Evolutionary conservation across 2,888 invertebrate species (phyloP).

Genomic region (Plemyria rubiginata): DNA sequence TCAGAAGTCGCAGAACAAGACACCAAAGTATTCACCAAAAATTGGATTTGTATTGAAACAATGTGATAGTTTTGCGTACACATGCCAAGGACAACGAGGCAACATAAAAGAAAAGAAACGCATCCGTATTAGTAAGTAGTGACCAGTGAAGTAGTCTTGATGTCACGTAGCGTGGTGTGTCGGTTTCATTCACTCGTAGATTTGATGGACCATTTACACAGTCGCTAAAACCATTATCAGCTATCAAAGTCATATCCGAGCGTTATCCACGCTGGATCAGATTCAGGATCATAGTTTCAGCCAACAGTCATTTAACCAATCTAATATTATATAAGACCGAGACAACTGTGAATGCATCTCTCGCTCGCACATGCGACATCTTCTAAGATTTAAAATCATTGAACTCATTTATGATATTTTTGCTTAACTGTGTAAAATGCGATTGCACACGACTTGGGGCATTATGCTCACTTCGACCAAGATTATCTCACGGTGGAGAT

Average conservation of each 20-base stretch:
- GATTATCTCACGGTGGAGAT: too few relatives aligned
- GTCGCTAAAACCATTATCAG: neutral
- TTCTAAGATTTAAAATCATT: too few relatives aligned
- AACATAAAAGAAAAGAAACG: constrained; percentile 50
- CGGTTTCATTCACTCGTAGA: constrained; percentile 66
- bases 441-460: too few relatives aligned
- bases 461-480: too few relatives aligned
- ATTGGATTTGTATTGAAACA: constrained; percentile 74
- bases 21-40: constrained; percentile 72
- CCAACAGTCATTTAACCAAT: neutral
- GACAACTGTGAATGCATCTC: too few relatives aligned
- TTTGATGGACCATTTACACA: constrained; percentile 41
- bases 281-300: neutral
- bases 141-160: constrained; percentile 45
- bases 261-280: too few relatives aligned
- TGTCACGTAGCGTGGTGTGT: constrained; percentile 75
- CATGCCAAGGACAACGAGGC: constrained; percentile 66
- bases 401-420: too few relatives aligned
- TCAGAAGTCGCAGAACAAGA: constrained; percentile 69
- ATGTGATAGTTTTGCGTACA: constrained; percentile 57
- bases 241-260: neutral
- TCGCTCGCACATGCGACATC: too few relatives aligned
- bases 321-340: too few relatives aligned
- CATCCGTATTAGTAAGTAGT: constrained; percentile 66
- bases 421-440: too few relatives aligned